Conservation (phyloP, 1,140 invertebrate genomes). For the Drosophila santomea region DNA sequence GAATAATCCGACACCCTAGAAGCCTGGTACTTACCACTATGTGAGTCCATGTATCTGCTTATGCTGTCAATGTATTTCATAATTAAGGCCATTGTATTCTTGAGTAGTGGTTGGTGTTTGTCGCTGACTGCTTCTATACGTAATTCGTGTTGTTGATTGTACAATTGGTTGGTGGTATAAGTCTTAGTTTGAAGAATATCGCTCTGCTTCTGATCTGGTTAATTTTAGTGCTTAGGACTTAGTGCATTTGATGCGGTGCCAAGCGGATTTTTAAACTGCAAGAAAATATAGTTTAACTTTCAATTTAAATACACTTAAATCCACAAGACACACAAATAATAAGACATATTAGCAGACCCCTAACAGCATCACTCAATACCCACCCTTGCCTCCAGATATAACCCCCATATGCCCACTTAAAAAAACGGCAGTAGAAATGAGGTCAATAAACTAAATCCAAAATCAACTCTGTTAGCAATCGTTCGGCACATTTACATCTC, state of each 20-base stretch:
- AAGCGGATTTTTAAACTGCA: constrained; percentile 55
- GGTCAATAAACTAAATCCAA: constrained; percentile 73
- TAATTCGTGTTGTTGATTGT: constrained; percentile 36
- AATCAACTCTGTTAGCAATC: constrained; percentile 63
- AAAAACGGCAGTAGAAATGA: constrained; percentile 27
- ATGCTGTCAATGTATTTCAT: constrained; percentile 88
- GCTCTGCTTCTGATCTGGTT: constrained; percentile 26
- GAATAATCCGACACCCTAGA: background rate
- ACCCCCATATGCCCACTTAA: background rate
- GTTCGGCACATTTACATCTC: constrained; percentile 74
- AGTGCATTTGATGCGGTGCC: constrained; percentile 38
- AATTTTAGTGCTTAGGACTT: constrained; percentile 23
- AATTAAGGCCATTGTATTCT: constrained; percentile 87
- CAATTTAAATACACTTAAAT: no score
- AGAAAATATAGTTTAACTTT: constrained; percentile 2
- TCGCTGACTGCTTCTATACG: constrained; percentile 28
- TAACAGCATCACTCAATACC: constrained; percentile 17
- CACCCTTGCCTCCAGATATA: background rate
- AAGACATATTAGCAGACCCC: background rate
- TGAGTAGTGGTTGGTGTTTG: constrained; percentile 61
- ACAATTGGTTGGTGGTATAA: constrained; percentile 45
- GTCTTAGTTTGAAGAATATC: constrained; percentile 14
- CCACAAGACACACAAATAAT: no score
- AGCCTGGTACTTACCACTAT: constrained; percentile 86
- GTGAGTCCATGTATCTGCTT: constrained; percentile 87